Percentiles rank a stretch among this genome's conserved stretches.
These are phyloP conservation scores for Aporophyla nigra DNA, from an alignment of 2,888 invertebrate species.

Conservation along the genomic window DNA sequence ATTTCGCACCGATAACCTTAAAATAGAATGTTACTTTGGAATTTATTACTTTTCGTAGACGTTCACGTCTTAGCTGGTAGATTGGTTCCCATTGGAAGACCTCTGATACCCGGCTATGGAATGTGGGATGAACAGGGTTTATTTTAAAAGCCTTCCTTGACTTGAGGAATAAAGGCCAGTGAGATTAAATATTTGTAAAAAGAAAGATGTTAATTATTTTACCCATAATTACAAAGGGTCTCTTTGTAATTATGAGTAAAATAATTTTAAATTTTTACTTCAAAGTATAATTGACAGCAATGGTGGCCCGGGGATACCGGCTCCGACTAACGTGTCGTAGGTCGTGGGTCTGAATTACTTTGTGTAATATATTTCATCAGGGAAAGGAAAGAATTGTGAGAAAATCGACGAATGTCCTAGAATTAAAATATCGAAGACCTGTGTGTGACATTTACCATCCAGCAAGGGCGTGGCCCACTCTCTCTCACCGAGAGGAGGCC, in stretches of 20 bases:
- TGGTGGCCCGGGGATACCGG: too few relatives aligned
- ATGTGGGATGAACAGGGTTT: background rate
- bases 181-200: background rate
- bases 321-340: too few relatives aligned
- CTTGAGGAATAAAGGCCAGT: background rate
- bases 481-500: too few relatives aligned
- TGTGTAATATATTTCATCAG: too few relatives aligned
- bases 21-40: constrained; percentile 13
- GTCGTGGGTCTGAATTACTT: too few relatives aligned
- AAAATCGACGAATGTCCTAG: too few relatives aligned
- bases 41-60: constrained; percentile 8
- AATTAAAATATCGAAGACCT: too few relatives aligned
- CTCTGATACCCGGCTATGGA: background rate
- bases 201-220: constrained; percentile 1
- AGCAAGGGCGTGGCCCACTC: too few relatives aligned
- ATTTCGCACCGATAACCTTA: constrained; percentile 33
- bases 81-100: constrained; percentile 3
- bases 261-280: too few relatives aligned
- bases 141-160: background rate
- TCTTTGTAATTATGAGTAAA: too few relatives aligned
- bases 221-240: background rate
- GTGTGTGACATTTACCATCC: too few relatives aligned
- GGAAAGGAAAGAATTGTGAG: too few relatives aligned
- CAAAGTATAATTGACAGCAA: background rate
- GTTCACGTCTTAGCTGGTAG: background rate